Conservation (phyloP, 1,140 invertebrate species). For the Heliconius hermathena region DNA sequence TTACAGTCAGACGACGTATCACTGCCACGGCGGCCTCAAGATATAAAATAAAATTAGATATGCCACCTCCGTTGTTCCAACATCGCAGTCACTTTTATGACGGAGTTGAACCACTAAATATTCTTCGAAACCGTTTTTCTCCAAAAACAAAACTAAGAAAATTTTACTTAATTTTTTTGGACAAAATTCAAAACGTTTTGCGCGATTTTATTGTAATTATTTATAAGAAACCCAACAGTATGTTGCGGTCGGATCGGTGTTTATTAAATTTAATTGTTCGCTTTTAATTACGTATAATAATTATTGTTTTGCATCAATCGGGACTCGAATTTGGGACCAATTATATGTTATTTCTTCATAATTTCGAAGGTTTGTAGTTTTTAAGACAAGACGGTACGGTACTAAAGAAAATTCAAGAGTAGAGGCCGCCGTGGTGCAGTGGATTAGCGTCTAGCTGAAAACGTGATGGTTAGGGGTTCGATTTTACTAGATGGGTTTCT, state of each 20-base stretch:
- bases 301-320: background rate
- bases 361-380: background rate
- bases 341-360: background rate
- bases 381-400: background rate
- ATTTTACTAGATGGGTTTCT: too few species aligned
- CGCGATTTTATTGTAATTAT: conserved; percentile 2
- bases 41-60: background rate
- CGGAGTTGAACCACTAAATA: background rate
- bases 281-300: background rate
- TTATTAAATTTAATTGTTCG: conserved; percentile 6
- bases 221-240: background rate
- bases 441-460: too few species aligned
- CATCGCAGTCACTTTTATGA: background rate
- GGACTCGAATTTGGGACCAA: conserved; percentile 1
- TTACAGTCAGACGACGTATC: too few species aligned
- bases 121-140: background rate
- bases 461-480: too few species aligned
- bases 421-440: too few species aligned
- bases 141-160: background rate
- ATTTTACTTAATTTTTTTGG: background rate
- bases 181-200: background rate
- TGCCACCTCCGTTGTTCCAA: background rate
- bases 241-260: background rate
- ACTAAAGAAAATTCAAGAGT: too few species aligned
- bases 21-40: too few species aligned